Evolutionary conservation across 2,113 vertebrate genomes (phyloP).

Genomic region (Boleophthalmus pectinirostris): DNA sequence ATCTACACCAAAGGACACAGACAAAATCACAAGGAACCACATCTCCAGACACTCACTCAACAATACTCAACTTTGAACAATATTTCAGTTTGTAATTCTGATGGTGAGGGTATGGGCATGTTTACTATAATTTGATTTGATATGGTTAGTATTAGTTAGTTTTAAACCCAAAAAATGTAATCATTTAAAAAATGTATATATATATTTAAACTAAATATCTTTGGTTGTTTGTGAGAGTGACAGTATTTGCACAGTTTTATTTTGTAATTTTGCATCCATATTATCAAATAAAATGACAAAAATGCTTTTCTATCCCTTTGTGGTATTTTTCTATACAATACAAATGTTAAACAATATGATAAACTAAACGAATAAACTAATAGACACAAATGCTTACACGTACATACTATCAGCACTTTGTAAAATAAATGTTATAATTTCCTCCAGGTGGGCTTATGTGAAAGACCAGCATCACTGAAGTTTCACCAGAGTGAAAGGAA

Average conservation of each 20-base stretch:
- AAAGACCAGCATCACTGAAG: not conserved
- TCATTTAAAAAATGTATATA: too few relatives aligned
- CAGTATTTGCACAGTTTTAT: too few relatives aligned
- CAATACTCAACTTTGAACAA: not conserved
- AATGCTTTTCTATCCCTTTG: not conserved
- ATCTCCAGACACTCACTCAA: not conserved
- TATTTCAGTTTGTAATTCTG: not conserved
- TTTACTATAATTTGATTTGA: too few relatives aligned
- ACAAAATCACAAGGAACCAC: not conserved
- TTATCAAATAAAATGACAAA: not conserved
- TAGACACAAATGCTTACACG: too few relatives aligned
- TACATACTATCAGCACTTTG: not conserved
- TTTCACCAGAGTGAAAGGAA: not conserved
- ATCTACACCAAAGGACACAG: not conserved
- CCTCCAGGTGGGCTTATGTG: not conserved
- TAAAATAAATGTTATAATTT: not conserved
- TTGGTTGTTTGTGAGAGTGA: too few relatives aligned
- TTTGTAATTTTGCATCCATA: too few relatives aligned
- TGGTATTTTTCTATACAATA: not conserved
- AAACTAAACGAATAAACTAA: not conserved
- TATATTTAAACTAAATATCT: too few relatives aligned
- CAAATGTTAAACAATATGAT: not conserved
- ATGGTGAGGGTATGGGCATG: too few relatives aligned
- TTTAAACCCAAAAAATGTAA: too few relatives aligned
- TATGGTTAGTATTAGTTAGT: too few relatives aligned